Conservation (phyloP, 2,797 vertebrate genomes). For the Chiroxiphia lanceolata region DNA sequence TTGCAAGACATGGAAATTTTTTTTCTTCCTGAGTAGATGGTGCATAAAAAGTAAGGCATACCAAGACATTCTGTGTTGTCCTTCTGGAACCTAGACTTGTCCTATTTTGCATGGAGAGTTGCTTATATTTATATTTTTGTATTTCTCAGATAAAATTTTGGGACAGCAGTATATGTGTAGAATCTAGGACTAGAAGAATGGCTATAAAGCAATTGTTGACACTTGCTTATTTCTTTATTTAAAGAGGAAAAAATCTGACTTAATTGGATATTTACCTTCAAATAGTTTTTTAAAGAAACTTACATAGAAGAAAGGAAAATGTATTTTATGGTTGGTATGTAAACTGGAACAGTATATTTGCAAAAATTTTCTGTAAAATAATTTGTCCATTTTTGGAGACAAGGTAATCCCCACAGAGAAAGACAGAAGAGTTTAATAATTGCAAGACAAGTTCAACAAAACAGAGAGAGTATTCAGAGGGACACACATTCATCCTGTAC, state of each 20-base stretch:
- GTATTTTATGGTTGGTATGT: neutral
- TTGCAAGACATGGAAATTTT: neutral
- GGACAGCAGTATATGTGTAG: accelerated
- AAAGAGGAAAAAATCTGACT: neutral
- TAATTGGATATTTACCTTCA: neutral
- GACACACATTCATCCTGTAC: neutral
- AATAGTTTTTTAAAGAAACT: neutral
- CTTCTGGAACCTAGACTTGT: neutral
- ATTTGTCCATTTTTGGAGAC: neutral
- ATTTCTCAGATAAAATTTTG: neutral
- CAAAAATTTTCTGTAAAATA: neutral
- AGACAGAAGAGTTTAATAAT: neutral
- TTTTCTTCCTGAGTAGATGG: neutral
- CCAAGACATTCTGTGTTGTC: neutral
- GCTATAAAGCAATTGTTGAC: neutral
- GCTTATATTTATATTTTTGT: neutral
- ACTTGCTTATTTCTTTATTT: neutral
- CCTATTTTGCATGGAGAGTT: neutral
- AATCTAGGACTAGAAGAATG: neutral
- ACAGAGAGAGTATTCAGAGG: neutral
- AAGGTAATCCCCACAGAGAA: neutral
- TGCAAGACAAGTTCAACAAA: neutral
- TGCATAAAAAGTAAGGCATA: neutral
- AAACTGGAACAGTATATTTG: neutral
- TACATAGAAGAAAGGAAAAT: neutral